These are phyloP conservation scores for Macrosiphum euphorbiae DNA, from an alignment of 2,888 invertebrate genomes.

Conservation along the genomic window DNA sequence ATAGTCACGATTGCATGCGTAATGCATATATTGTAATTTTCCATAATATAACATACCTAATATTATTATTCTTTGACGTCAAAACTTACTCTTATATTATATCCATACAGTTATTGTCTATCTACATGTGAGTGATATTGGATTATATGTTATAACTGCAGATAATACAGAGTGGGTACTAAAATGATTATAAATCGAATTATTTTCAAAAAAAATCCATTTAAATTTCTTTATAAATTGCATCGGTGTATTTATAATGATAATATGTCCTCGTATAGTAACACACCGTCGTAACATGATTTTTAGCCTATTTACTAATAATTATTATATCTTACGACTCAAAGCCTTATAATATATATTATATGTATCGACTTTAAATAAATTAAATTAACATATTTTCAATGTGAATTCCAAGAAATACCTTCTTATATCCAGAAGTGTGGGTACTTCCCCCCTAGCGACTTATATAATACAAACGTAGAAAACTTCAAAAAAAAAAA, in stretches of 20 bases:
- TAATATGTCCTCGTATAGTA: background rate
- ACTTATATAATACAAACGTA: background rate
- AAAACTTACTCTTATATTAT: background rate
- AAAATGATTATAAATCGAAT: background rate
- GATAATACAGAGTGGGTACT: background rate
- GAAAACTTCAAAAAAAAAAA: background rate
- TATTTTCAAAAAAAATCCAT: background rate
- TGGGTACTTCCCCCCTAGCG: background rate
- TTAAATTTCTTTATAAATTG: background rate
- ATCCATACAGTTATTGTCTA: background rate
- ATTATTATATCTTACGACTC: background rate
- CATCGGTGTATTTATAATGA: background rate
- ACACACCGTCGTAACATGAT: too few relatives aligned
- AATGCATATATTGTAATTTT: background rate
- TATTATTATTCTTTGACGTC: background rate
- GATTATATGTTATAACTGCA: background rate
- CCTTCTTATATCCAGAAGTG: background rate
- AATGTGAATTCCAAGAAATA: background rate
- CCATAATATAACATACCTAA: background rate
- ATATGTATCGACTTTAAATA: background rate
- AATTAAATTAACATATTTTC: background rate
- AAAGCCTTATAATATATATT: background rate
- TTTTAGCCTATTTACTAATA: background rate
- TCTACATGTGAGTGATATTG: background rate
- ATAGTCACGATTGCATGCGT: background rate